These are phyloP conservation scores for Suricata suricatta DNA, from an alignment of 2,113 vertebrate genomes.

Conservation along the genomic window DNA sequence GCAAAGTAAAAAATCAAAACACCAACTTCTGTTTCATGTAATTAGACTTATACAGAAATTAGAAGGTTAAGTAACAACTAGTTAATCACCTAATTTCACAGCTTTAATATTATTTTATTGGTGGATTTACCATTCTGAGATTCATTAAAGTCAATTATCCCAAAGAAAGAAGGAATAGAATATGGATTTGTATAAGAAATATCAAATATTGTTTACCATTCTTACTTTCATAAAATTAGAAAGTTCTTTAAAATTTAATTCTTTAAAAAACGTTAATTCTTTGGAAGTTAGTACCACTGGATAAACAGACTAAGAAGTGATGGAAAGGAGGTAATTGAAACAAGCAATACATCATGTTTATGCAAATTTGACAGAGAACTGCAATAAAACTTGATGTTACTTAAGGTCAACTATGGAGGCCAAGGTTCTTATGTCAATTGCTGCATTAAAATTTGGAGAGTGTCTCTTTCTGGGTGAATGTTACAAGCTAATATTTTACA, in stretches of 20 bases:
- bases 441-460: neutral
- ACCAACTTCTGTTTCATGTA: no score
- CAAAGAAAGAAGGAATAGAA: neutral
- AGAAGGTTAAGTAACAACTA: no score
- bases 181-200: neutral
- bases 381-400: neutral
- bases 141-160: neutral
- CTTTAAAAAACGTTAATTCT: neutral
- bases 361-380: neutral
- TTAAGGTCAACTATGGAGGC: neutral
- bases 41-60: no score
- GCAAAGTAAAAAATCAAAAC: no score
- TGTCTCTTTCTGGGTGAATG: neutral
- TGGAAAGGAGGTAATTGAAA: neutral
- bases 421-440: neutral
- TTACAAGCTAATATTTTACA: neutral
- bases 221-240: neutral
- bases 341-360: neutral
- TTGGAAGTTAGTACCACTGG: neutral
- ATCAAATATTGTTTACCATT: neutral
- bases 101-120: neutral
- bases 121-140: neutral
- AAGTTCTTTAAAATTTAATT: neutral
- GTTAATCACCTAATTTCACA: no score
- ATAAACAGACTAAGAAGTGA: slow-evolving; percentile 15